Evolutionary conservation across 2,797 vertebrate genomes (phyloP).

Genomic region (Threskiornis aethiopicus): DNA sequence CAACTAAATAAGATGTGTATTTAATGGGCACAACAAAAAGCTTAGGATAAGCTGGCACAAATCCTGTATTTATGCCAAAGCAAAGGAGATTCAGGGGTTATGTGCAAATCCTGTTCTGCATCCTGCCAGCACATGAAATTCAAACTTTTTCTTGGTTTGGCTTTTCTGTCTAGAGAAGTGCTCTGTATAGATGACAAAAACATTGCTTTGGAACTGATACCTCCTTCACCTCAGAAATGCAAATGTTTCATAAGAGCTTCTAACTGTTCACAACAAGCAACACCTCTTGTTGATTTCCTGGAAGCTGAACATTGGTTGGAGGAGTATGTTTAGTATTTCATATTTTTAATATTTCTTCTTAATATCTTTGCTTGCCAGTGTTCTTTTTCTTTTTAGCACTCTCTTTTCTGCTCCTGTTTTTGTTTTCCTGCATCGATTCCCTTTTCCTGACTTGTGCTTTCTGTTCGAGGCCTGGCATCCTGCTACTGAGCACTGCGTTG

Average conservation of each 20-base stretch:
- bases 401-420: neutral
- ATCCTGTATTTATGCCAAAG: neutral
- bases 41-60: neutral
- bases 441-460: neutral
- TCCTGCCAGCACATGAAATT: neutral
- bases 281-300: neutral
- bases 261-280: neutral
- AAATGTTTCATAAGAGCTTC: neutral
- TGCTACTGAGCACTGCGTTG: neutral
- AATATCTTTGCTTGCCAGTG: neutral
- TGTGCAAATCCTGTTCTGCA: neutral
- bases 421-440: neutral
- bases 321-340: neutral
- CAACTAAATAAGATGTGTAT: neutral
- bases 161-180: neutral
- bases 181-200: neutral
- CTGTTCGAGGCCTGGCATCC: neutral
- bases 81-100: neutral
- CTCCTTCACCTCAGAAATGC: neutral
- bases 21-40: neutral
- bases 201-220: neutral
- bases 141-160: neutral
- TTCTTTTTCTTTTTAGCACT: neutral
- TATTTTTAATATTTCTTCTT: neutral
- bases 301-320: neutral